Percentiles rank a stretch among this genome's conserved stretches.
Evolutionary conservation across 2,113 vertebrate species (phyloP).

Genomic region (Petromus typicus): DNA sequence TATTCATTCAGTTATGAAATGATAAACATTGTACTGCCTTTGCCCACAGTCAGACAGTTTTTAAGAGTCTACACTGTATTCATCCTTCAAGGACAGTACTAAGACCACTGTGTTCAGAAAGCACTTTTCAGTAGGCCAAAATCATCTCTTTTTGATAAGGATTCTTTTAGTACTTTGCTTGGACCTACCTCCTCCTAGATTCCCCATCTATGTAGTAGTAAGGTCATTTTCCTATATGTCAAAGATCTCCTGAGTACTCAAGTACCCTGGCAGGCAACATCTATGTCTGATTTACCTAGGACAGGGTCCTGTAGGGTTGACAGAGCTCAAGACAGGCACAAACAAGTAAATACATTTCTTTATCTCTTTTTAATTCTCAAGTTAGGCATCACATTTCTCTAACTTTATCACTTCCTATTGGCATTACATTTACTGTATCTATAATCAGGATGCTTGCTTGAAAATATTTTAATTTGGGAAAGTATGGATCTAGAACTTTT

Average conservation of each 20-base stretch:
- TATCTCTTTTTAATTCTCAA: background rate
- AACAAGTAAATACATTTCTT: background rate
- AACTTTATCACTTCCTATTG: background rate
- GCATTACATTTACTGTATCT: background rate
- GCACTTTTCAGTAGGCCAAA: background rate
- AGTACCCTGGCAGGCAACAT: background rate
- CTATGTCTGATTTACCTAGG: background rate
- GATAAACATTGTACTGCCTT: background rate
- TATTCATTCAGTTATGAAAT: constrained; percentile 26
- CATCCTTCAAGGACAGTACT: background rate
- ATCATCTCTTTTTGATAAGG: background rate
- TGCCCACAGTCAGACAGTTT: background rate
- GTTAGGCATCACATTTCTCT: background rate
- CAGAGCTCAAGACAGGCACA: background rate
- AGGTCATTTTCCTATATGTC: background rate
- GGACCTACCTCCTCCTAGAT: background rate
- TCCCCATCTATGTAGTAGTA: background rate
- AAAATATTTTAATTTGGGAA: background rate
- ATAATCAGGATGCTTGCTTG: constrained; percentile 17
- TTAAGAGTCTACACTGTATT: background rate
- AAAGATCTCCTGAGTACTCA: background rate
- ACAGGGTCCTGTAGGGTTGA: background rate
- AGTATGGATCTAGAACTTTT: background rate
- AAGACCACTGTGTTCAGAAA: background rate
- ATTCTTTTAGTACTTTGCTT: background rate